Percentiles rank a stretch among this genome's conserved stretches.
Conservation (phyloP, 2,888 invertebrate species). For the Aphelenchoides bicaudatus region DNA sequence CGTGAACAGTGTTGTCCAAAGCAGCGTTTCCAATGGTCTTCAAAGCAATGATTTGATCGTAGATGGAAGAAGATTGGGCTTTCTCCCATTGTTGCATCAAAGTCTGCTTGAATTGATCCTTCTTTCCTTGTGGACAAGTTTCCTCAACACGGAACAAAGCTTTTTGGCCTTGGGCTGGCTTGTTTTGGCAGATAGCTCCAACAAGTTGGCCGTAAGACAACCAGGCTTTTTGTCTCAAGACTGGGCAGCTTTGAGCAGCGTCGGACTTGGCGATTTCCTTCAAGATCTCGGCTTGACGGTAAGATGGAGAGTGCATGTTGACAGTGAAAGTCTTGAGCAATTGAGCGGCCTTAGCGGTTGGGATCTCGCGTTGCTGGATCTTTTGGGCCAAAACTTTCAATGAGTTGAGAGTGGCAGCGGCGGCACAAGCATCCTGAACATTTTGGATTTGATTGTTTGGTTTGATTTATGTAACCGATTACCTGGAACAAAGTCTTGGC, state of each 20-base stretch:
- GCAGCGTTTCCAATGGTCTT: conserved; percentile 58
- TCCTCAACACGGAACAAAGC: conserved; percentile 10
- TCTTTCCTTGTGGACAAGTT: conserved; percentile 37
- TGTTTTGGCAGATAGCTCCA: conserved; percentile 37
- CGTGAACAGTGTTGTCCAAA: conserved; percentile 44
- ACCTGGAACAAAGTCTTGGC: not conserved
- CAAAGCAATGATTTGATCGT: conserved; percentile 50
- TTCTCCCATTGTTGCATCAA: conserved; percentile 35
- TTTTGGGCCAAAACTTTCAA: conserved; percentile 38
- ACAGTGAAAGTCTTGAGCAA: conserved; percentile 14
- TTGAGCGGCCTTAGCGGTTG: conserved; percentile 19
- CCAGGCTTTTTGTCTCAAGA: conserved; percentile 21
- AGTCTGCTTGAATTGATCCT: conserved; percentile 35
- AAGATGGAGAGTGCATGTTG: conserved; percentile 11
- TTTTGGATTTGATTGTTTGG: too few species aligned
- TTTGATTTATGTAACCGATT: not conserved
- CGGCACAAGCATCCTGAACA: conserved; percentile 29
- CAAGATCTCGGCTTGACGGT: conserved; percentile 17
- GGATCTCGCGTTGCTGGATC: conserved; percentile 22
- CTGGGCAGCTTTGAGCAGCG: not conserved
- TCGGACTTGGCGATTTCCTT: conserved; percentile 12
- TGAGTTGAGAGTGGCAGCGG: conserved; percentile 36
- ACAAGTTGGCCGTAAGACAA: conserved; percentile 28
- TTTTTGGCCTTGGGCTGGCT: not conserved
- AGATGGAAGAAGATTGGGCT: conserved; percentile 29